Base-by-base conservation (phyloP, 2,888 invertebrate species). In the Habroteleia sp. region DNA sequence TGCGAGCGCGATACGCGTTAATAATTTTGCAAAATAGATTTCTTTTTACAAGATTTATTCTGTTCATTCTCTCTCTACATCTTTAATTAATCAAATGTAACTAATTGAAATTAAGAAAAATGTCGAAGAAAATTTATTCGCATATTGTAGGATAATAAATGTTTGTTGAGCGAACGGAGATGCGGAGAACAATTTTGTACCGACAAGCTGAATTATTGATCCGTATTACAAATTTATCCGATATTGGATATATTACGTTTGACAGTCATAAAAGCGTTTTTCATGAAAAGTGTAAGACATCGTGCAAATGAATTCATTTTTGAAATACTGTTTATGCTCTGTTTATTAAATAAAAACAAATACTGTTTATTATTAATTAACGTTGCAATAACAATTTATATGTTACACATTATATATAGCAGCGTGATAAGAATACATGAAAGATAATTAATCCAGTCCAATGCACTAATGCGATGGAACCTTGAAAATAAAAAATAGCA, bases 101-200 rank as follows among this genome's bases (percentile, higher is more conserved):
- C 29, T 54, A 71, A 71, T 71, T 71, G 44, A 39, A 39, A 54
- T 71, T 71, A 71, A 62, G 69, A 69, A 69, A 60, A 52, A 48
- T 10, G 42, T 44, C 60, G 44, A 33, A 35, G 44, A 17, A 60
- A 44, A 58, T 68, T 48, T 33, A 48, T 56, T 50, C 31, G 56
- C 41, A 33, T 8, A 25, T 44, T 29, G 23, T 13, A 8, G 17
- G 23, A 58, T 68, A 50, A 68, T 60, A 58, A 56, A 46, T 56
- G 56, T 58, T 46, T 54, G 44, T 23, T 16, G 42, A 33, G n/a
- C n/a, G 17, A 11, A 13, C 27, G 39, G 0, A 39, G 31, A 25
- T 14, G 20, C 14, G 31, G 7, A 14, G 11, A 23, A 46, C 17
- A 20, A 35, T 50, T 50, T 50, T 33, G n/a, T 37, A 42, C 10